Evolutionary conservation across 2,797 vertebrate genomes (phyloP).

Genomic region (Ceryle rudis): DNA sequence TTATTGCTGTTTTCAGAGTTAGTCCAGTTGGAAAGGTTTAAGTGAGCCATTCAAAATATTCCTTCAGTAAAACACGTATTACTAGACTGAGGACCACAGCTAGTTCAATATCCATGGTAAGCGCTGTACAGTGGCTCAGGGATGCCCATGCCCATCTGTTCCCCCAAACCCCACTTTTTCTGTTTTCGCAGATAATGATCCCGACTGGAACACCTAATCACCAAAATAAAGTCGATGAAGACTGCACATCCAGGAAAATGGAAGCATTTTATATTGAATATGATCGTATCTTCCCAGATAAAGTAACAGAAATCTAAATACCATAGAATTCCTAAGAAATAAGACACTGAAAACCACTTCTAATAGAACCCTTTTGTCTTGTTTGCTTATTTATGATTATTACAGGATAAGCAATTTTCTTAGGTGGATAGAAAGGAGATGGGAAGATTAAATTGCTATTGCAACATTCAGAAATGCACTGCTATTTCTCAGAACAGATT

Average conservation of each 20-base stretch:
- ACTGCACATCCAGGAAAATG: neutral
- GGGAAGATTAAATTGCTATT: neutral
- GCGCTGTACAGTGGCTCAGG: neutral
- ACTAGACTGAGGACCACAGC: neutral
- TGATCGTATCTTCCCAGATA: neutral
- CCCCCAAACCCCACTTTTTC: rapidly evolving
- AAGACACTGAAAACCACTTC: neutral
- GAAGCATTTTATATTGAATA: neutral
- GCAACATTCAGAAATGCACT: neutral
- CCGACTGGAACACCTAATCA: neutral
- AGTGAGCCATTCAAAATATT: neutral
- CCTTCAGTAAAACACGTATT: neutral
- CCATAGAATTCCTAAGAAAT: neutral
- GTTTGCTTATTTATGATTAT: neutral
- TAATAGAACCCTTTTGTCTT: neutral
- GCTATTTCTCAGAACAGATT: neutral
- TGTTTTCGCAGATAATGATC: neutral
- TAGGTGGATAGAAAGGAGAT: neutral
- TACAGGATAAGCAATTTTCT: neutral
- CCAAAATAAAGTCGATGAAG: neutral
- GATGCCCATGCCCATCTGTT: rapidly evolving
- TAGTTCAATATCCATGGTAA: neutral
- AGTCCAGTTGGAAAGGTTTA: neutral
- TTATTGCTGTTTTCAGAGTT: neutral
- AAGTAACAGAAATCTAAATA: neutral